Conservation (phyloP, 2,888 invertebrate species). For the Archips crataeganus region DNA sequence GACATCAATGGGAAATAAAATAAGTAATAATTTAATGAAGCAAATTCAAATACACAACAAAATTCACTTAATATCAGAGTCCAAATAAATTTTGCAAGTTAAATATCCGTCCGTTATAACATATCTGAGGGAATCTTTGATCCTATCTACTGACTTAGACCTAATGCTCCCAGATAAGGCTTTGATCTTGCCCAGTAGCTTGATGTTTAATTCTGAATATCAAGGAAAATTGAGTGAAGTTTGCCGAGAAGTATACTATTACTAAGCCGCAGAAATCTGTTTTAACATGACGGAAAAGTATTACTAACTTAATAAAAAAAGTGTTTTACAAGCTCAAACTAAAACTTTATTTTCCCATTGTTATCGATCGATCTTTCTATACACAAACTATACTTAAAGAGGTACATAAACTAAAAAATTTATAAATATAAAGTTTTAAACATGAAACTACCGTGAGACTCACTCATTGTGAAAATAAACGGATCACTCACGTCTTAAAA, state of each 20-base stretch:
- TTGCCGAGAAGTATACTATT: background rate
- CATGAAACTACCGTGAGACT: too few relatives aligned
- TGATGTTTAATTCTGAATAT: slow-evolving; percentile 17
- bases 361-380: too few relatives aligned
- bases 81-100: background rate
- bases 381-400: too few relatives aligned
- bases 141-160: slow-evolving; percentile 34
- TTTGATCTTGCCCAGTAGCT: slow-evolving; percentile 22
- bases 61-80: slow-evolving; percentile 16
- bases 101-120: background rate
- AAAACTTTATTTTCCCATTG: too few relatives aligned
- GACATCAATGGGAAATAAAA: background rate
- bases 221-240: slow-evolving; percentile 7
- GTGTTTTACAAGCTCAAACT: too few relatives aligned
- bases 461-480: too few relatives aligned
- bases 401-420: too few relatives aligned
- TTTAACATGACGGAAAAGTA: background rate
- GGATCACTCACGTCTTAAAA: too few relatives aligned
- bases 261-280: background rate
- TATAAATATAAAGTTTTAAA: too few relatives aligned
- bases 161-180: slow-evolving; percentile 15
- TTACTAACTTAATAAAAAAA: background rate
- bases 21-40: background rate
- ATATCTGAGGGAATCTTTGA: slow-evolving; percentile 31
- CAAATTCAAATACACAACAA: background rate